Conservation (phyloP, 2,797 vertebrate species). For the Melanotaenia boesemani region DNA sequence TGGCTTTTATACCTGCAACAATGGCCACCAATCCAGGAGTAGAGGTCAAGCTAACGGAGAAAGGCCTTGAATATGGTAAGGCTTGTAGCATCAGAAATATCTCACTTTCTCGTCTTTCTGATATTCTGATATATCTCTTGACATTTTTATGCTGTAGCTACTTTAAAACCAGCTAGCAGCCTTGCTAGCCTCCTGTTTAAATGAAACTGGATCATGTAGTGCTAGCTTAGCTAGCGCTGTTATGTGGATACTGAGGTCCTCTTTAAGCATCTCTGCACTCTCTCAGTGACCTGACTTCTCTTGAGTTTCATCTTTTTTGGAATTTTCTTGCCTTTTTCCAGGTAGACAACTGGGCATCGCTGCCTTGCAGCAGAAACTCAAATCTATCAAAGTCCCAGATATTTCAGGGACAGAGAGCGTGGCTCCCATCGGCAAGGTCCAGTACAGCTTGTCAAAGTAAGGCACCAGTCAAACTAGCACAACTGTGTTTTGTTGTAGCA, state of each 20-base stretch:
- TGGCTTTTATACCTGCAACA: conserved; percentile 55
- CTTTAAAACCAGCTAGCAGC: too few relatives aligned
- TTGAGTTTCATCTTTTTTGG: neutral
- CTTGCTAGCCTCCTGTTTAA: too few relatives aligned
- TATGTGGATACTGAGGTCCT: too few relatives aligned
- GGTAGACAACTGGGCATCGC: conserved; percentile 78
- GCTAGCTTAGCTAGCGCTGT: too few relatives aligned
- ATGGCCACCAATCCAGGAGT: conserved; percentile 74
- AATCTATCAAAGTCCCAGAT: conserved; percentile 77
- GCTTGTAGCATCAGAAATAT: neutral
- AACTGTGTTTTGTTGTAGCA: neutral
- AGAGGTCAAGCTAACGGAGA: conserved; percentile 78
- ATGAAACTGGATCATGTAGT: too few relatives aligned
- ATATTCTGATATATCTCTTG: too few relatives aligned
- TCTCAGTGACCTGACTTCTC: neutral
- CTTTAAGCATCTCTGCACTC: neutral
- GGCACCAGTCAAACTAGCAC: neutral
- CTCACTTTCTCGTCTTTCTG: too few relatives aligned
- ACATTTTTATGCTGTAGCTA: too few relatives aligned
- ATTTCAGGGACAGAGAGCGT: conserved; percentile 71
- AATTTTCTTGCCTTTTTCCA: conserved; percentile 22
- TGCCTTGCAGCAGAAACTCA: conserved; percentile 73
- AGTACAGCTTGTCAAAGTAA: conserved; percentile 81
- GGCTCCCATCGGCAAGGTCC: conserved; percentile 76
- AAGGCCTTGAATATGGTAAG: conserved; percentile 84